Evolutionary conservation across 1,140 invertebrate genomes (phyloP).

Genomic region (Drosophila persimilis): DNA sequence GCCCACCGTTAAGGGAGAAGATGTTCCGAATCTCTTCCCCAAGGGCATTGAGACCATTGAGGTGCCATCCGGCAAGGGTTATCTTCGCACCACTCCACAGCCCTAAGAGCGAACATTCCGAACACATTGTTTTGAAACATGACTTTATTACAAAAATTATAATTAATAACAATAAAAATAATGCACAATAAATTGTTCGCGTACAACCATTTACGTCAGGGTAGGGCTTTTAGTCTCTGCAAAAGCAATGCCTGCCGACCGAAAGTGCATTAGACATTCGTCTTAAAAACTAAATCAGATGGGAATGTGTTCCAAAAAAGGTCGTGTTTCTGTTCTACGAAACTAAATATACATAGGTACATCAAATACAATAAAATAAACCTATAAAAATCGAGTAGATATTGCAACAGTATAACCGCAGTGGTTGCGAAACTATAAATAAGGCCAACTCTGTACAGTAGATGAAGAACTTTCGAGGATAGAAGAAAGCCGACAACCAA

Average conservation of each 20-base stretch:
- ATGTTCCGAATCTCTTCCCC: conserved; percentile 88
- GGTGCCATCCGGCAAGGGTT: conserved; percentile 92
- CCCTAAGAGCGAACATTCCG: conserved; percentile 28
- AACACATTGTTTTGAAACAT: conserved; percentile 32
- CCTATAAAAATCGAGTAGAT: conserved; percentile 47
- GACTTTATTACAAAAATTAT: conserved; percentile 72
- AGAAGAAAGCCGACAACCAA: conserved; percentile 47
- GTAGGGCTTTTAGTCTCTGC: conserved; percentile 20
- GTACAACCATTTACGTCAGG: conserved; percentile 57
- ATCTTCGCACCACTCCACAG: conserved; percentile 88
- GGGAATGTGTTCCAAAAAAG: conserved; percentile 52
- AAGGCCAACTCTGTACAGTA: conserved; percentile 71
- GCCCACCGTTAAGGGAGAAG: conserved; percentile 88
- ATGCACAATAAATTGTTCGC: conserved; percentile 50
- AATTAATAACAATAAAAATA: conserved; percentile 63
- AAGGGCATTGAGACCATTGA: conserved; percentile 86
- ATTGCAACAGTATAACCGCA: conserved; percentile 66
- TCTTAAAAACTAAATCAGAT: conserved; percentile 64
- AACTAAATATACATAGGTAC: conserved; percentile 55
- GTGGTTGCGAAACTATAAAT: conserved; percentile 33
- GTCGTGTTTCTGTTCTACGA: conserved; percentile 4
- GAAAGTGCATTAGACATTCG: conserved; percentile 42
- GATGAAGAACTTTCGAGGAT: conserved; percentile 47
- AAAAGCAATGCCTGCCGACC: conserved; percentile 37
- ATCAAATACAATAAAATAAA: conserved; percentile 21